Percentiles rank a stretch among this genome's conserved stretches.
phyloP scores from a whole-genome alignment of 2,797 vertebrate species.

The Notamacropus eugenii region DNA sequence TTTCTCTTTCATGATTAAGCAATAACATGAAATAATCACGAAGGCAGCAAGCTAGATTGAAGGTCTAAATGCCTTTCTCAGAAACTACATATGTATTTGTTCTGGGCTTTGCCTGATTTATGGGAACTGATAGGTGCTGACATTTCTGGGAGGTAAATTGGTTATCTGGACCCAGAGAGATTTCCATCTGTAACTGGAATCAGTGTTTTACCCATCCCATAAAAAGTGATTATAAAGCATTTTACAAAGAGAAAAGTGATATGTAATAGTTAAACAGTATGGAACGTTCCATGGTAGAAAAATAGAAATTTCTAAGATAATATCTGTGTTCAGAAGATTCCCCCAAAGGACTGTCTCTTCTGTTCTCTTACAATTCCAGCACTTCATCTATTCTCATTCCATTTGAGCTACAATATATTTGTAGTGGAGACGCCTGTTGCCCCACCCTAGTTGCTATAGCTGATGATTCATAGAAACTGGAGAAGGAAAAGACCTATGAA shows the following conservation, averaged over 20 bases:
- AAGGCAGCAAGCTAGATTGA: background rate
- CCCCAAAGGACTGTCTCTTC: background rate
- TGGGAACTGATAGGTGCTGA: background rate
- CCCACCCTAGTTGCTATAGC: constrained; percentile 70
- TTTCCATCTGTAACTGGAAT: constrained; percentile 21
- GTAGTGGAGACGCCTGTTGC: constrained; percentile 39
- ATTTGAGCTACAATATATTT: background rate
- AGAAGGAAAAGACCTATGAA: constrained; percentile 70
- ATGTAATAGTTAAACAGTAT: constrained; percentile 4
- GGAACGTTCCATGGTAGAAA: background rate
- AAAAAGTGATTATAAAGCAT: constrained; percentile 39
- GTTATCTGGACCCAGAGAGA: constrained; percentile 27
- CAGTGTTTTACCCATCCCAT: constrained; percentile 34
- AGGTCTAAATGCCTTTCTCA: constrained; percentile 47
- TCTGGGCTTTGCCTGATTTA: constrained; percentile 1
- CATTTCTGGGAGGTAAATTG: background rate
- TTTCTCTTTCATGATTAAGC: constrained; percentile 60
- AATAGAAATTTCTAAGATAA: background rate
- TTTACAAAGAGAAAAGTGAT: constrained; percentile 22
- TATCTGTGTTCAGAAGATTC: background rate
- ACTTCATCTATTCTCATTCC: constrained; percentile 44
- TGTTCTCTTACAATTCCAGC: background rate
- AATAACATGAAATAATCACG: constrained; percentile 14
- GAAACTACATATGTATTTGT: constrained; percentile 7
- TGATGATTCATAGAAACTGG: constrained; percentile 72